Evolutionary conservation across 2,797 vertebrate genomes (phyloP).

Genomic region (Pseudopleuronectes americanus): DNA sequence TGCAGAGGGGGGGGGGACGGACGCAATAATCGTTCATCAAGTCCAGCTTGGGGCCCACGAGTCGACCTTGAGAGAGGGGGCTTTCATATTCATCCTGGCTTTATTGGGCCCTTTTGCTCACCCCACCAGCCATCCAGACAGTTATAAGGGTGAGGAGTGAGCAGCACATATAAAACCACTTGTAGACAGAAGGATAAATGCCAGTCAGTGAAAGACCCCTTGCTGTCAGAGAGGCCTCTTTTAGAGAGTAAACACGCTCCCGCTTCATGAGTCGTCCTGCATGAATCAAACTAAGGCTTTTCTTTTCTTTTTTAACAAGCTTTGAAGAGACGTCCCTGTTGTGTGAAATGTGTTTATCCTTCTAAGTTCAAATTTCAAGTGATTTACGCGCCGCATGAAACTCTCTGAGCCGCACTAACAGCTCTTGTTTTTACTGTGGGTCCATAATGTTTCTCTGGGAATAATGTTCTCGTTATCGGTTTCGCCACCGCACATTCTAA

Average conservation of each 20-base stretch:
- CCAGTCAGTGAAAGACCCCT: conserved; percentile 56
- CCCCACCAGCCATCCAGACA: conserved; percentile 30
- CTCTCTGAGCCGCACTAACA: conserved; percentile 48
- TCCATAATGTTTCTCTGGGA: conserved; percentile 32
- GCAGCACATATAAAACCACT: conserved; percentile 63
- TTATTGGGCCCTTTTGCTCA: conserved; percentile 47
- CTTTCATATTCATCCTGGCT: conserved; percentile 69
- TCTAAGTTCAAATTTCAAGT: conserved; percentile 32
- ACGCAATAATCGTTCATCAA: conserved; percentile 68
- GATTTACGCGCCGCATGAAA: conserved; percentile 64
- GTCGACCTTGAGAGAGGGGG: conserved; percentile 38
- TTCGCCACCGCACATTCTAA: conserved; percentile 37
- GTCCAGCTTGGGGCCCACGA: conserved; percentile 45
- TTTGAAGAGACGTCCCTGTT: conserved; percentile 40
- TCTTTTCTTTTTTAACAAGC: conserved; percentile 30
- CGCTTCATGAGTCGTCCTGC: conserved; percentile 18
- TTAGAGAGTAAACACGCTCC: conserved; percentile 52
- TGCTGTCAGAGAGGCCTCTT: conserved; percentile 32
- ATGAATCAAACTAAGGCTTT: conserved; percentile 26
- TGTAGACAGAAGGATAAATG: conserved; percentile 73
- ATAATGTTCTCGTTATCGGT: conserved; percentile 55
- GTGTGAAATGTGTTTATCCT: conserved; percentile 44
- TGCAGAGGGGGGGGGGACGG: conserved; percentile 27
- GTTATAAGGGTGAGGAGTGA: conserved; percentile 63
- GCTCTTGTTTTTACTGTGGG: conserved; percentile 60